Conservation (phyloP, 2,888 invertebrate genomes). For the Apamea crenata region DNA sequence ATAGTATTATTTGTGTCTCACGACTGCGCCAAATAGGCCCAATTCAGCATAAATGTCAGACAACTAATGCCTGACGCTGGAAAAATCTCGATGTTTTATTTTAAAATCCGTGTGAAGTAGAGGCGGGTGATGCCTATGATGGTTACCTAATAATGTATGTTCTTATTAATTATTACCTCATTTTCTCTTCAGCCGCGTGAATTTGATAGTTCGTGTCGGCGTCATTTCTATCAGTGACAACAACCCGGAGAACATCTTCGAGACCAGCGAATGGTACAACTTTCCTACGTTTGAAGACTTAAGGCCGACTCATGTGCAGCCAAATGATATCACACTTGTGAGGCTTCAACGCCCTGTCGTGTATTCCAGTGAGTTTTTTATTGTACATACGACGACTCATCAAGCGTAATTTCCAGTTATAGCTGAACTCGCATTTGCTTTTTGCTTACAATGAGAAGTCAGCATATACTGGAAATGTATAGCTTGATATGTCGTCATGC, state of each 20-base stretch:
- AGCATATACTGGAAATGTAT: too few relatives aligned
- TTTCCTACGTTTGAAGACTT: neutral
- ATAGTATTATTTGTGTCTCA: too few relatives aligned
- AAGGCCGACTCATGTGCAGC: neutral
- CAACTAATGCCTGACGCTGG: too few relatives aligned
- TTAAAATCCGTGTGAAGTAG: too few relatives aligned
- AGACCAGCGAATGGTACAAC: conserved; percentile 23
- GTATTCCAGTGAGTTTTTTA: conserved; percentile 9
- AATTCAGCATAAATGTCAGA: too few relatives aligned
- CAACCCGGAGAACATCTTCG: conserved; percentile 22
- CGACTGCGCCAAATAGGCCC: too few relatives aligned
- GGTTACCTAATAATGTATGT: neutral
- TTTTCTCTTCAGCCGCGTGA: neutral
- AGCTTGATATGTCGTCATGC: too few relatives aligned
- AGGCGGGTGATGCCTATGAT: too few relatives aligned
- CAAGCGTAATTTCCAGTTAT: too few relatives aligned
- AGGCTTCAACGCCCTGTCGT: conserved; percentile 4
- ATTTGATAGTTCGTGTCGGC: conserved; percentile 15
- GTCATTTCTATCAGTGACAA: neutral
- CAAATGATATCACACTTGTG: conserved; percentile 24
- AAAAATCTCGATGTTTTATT: too few relatives aligned
- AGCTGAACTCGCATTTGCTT: too few relatives aligned
- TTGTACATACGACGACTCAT: neutral
- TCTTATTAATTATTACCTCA: neutral
- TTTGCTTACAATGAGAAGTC: too few relatives aligned